Conservation (phyloP, 2,888 invertebrate genomes). For the Drosophila koepferae region DNA sequence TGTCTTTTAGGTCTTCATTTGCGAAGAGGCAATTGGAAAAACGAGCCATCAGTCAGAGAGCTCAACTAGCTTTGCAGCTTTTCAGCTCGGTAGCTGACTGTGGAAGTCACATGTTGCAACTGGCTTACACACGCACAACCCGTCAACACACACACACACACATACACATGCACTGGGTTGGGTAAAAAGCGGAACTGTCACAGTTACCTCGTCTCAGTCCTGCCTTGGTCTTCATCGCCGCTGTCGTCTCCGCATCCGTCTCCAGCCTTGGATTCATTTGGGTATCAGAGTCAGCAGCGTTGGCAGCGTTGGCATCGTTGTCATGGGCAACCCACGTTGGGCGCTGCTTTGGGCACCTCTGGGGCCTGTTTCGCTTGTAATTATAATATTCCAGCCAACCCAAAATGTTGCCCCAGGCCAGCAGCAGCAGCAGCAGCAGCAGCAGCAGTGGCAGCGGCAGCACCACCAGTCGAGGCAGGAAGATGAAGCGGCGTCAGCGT, state of each 20-base stretch:
- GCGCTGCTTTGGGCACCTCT: conserved; percentile 56
- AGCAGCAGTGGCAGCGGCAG: conserved; percentile 33
- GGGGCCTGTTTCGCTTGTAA: conserved; percentile 81
- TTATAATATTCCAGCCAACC: conserved; percentile 81
- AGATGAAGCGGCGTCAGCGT: conserved; percentile 68
- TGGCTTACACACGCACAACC: conserved; percentile 61
- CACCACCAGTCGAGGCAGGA: conserved; percentile 47
- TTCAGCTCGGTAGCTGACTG: conserved; percentile 7
- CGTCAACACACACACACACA: conserved; percentile 18
- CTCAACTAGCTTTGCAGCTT: conserved; percentile 63
- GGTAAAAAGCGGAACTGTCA: conserved; percentile 70
- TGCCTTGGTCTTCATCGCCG: conserved; percentile 10
- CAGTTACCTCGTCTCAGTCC: conserved; percentile 40
- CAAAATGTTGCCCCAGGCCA: conserved; percentile 68
- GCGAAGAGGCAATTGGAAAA: conserved; percentile 36
- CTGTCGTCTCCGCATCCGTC: conserved; percentile 6
- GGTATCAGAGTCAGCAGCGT: conserved; percentile 56
- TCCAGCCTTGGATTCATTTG: conserved; percentile 57
- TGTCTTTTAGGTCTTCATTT: conserved; percentile 68
- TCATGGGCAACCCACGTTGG: conserved; percentile 53
- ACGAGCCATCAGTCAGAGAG: conserved; percentile 64
- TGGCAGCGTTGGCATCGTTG: conserved; percentile 39
- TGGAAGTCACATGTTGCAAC: conserved; percentile 71
- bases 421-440: conserved; percentile 45
- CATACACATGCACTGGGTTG: conserved; percentile 15